These are phyloP conservation scores for Dascillus cervinus DNA, from an alignment of 2,888 invertebrate species.

Conservation along the genomic window DNA sequence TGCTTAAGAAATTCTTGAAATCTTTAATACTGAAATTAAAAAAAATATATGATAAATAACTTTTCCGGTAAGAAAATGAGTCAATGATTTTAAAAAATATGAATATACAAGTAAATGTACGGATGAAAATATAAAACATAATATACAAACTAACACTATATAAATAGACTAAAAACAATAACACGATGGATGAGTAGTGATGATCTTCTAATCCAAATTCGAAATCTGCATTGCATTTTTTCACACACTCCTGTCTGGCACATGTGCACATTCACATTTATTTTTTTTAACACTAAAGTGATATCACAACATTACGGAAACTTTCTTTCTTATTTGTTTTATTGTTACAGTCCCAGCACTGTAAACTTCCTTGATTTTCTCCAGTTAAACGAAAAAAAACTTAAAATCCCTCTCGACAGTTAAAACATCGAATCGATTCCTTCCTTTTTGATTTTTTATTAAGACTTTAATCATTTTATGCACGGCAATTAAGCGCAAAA, in stretches of 20 bases:
- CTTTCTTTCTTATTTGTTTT: no score
- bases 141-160: slow-evolving; percentile 25
- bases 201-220: slow-evolving; percentile 19
- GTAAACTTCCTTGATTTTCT: no score
- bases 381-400: no score
- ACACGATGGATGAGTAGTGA: slow-evolving; percentile 27
- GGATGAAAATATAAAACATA: slow-evolving; percentile 21
- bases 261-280: slow-evolving; percentile 37
- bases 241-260: slow-evolving; percentile 40
- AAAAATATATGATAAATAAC: no score
- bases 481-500: no score
- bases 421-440: no score
- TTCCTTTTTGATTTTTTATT: no score
- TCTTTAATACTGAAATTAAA: no score
- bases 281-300: slow-evolving; percentile 38
- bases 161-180: slow-evolving; percentile 34
- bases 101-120: slow-evolving; percentile 7
- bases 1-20: no score
- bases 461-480: no score
- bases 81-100: slow-evolving; percentile 1
- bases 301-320: slow-evolving; percentile 45
- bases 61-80: slow-evolving; percentile 1
- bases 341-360: no score
- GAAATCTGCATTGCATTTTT: slow-evolving; percentile 23
- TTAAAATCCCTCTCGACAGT: no score